Conservation (phyloP, 2,113 vertebrate species). For the Plotosus lineatus region DNA sequence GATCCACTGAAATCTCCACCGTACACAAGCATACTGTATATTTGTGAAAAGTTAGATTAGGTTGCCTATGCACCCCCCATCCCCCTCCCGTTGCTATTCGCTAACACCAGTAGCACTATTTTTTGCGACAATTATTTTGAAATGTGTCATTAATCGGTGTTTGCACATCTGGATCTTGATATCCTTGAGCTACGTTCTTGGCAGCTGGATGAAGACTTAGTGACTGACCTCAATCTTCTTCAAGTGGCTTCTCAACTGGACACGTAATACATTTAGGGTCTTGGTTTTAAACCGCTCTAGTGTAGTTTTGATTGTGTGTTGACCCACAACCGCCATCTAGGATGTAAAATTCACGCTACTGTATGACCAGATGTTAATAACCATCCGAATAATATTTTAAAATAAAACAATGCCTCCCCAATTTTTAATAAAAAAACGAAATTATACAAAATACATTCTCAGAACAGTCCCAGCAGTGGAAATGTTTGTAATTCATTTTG, state of each 20-base stretch:
- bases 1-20: too few relatives aligned
- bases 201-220: not conserved
- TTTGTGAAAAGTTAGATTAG: too few relatives aligned
- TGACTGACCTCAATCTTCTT: not conserved
- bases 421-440: not conserved
- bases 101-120: not conserved
- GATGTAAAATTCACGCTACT: not conserved
- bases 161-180: conserved; percentile 11
- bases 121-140: not conserved
- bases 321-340: too few relatives aligned
- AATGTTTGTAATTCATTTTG: conserved; percentile 59
- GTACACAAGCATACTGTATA: too few relatives aligned
- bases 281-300: not conserved
- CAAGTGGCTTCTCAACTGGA: not conserved
- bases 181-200: not conserved
- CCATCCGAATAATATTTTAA: not conserved
- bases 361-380: not conserved
- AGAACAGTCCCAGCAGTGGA: conserved; percentile 64
- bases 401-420: not conserved
- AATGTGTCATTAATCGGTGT: not conserved
- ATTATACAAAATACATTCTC: conserved; percentile 27
- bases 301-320: too few relatives aligned
- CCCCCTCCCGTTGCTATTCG: not conserved
- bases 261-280: not conserved
- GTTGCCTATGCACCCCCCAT: not conserved